Base-by-base conservation (phyloP, 2,113 vertebrate genomes). In the Lophotis ruficrista region DNA sequence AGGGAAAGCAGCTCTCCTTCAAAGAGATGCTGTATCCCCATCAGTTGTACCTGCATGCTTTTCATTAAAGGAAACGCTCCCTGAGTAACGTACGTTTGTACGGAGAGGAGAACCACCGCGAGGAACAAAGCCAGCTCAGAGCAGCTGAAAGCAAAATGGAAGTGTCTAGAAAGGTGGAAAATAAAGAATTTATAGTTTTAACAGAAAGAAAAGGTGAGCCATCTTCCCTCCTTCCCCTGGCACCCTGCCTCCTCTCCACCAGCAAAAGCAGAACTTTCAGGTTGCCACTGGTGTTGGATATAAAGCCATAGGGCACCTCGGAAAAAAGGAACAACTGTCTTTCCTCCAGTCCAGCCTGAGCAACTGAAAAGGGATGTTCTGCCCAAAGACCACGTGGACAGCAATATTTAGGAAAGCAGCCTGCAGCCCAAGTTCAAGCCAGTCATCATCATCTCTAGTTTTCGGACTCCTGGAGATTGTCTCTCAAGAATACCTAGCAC, bases 51-150 rank as follows among this genome's bases (percentile, higher is more conserved):
- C 90, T 90, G 83, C 90, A 86, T 86, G 93, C 85, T 97, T 96
- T 96, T 96, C 93, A 96, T 95, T 94, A 96, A 80, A 96, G 83
- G 92, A 90, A 97, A 95, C 73, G 71, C 82, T 95, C 92, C 82
- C 90, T 95, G 90, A 96, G 96, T 93, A 97, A 96, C 93, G 82
- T 94, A 94, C 85, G 83, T 95, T 94, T 94, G 79, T 86, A 92
- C 60, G 0, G 83, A 70, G 87, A 93, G 51, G 66, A 95, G 90
- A 93, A 95, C 90, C 76, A 96, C 88, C 64, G 92, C 92, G 94
- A 92, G 90, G 90, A 94, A 96, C 88, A 93, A 92, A 96, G 91
- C 62, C 38, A 48, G 69, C 84, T 90, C 87, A 58, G 12, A 58
- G 92, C 92, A 95, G 90, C 95, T 86, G 41, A 87, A 65, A 90